These are phyloP conservation scores for Dinocampus coccinellae DNA, from an alignment of 2,888 invertebrate genomes.

Conservation along the genomic window DNA sequence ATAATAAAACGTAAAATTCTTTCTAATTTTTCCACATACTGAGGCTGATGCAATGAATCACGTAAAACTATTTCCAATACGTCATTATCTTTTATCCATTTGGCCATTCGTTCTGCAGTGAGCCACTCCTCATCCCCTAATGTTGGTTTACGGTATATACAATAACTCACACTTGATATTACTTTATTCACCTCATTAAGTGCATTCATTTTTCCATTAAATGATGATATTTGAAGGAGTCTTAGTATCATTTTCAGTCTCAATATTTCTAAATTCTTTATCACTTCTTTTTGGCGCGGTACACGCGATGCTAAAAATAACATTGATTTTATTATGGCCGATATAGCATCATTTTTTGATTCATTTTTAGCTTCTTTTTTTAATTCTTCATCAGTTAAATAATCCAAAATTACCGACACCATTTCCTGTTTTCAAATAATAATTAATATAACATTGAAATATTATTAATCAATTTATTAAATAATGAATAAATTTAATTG, in stretches of 20 bases:
- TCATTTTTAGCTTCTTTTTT: constrained; percentile 96
- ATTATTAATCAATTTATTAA: neutral
- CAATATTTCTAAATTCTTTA: constrained; percentile 90
- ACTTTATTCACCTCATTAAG: constrained; percentile 98
- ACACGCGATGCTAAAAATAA: constrained; percentile 90
- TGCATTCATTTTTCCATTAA: constrained; percentile 99
- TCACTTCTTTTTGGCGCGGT: constrained; percentile 85
- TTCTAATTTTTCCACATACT: constrained; percentile 97
- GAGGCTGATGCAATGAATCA: constrained; percentile 96
- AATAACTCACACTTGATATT: constrained; percentile 90
- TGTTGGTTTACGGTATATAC: constrained; percentile 81
- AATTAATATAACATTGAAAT: neutral
- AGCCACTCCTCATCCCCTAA: constrained; percentile 91
- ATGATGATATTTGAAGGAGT: constrained; percentile 95
- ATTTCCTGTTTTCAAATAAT: constrained; percentile 77
- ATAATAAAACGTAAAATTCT: constrained; percentile 98
- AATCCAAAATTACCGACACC: constrained; percentile 90
- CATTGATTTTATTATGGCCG: constrained; percentile 92
- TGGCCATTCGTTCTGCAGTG: constrained; percentile 93
- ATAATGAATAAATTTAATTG: neutral
- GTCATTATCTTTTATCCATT: constrained; percentile 96
- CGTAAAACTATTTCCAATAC: constrained; percentile 94
- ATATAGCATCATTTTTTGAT: constrained; percentile 95
- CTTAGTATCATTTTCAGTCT: constrained; percentile 95
- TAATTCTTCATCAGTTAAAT: constrained; percentile 93